Evolutionary conservation across 1,140 invertebrate genomes (phyloP).

Genomic region (Heliconius himera): DNA sequence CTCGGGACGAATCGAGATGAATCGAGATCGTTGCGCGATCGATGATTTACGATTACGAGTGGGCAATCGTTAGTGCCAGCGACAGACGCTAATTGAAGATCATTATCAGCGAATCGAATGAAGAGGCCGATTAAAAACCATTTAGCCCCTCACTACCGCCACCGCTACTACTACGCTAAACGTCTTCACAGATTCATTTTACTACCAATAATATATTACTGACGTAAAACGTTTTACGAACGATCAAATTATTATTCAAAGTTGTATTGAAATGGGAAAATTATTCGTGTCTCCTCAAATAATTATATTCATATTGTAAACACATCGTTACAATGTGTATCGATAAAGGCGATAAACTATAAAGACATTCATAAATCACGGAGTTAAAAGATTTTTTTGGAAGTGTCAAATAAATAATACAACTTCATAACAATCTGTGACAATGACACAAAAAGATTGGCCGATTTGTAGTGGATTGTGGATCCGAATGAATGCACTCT

Average conservation of each 20-base stretch:
- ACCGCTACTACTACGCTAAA: background rate
- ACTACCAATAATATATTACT: background rate
- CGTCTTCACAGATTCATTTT: constrained; percentile 9
- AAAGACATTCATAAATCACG: constrained; percentile 65
- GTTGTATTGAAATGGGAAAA: constrained; percentile 5
- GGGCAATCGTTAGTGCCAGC: constrained; percentile 24
- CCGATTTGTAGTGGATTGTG: constrained; percentile 71
- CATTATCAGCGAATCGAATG: constrained; percentile 69
- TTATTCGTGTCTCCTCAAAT: constrained; percentile 4
- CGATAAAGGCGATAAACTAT: constrained; percentile 43
- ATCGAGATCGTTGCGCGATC: constrained; percentile 19
- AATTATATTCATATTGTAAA: constrained; percentile 31
- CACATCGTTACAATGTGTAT: constrained; percentile 31
- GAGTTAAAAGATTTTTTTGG: constrained; percentile 50
- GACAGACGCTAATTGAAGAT: constrained; percentile 70
- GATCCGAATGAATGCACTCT: constrained; percentile 56
- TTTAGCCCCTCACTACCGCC: constrained; percentile 47
- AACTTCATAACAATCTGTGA: constrained; percentile 57
- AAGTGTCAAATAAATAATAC: constrained; percentile 69
- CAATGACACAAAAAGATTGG: constrained; percentile 69
- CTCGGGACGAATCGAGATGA: constrained; percentile 13
- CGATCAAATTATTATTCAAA: constrained; percentile 11
- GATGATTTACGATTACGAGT: constrained; percentile 24
- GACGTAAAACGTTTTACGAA: background rate
- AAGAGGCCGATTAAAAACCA: constrained; percentile 71